Conservation (phyloP, 2,113 vertebrate species). For the Megaceryle torquata region DNA sequence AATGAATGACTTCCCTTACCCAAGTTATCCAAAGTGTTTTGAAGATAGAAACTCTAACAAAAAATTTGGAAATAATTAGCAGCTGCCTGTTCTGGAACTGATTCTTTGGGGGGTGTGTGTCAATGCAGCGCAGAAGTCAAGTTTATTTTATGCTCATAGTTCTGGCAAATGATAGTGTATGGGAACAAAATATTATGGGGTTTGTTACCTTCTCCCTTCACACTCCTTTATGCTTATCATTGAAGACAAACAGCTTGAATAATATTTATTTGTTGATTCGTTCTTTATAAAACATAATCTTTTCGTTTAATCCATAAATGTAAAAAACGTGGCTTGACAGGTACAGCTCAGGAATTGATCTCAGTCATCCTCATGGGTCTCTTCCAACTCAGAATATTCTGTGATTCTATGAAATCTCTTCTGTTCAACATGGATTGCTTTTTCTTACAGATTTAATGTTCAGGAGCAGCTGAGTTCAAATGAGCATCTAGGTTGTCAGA, state of each 20-base stretch:
- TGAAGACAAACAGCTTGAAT: neutral
- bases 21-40: constrained; percentile 14
- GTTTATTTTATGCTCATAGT: neutral
- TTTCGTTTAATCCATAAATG: neutral
- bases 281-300: neutral
- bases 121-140: neutral
- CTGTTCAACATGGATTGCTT: neutral
- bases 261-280: neutral
- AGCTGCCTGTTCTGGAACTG: constrained; percentile 9
- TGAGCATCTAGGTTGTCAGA: neutral
- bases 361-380: neutral
- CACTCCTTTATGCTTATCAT: neutral
- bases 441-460: neutral
- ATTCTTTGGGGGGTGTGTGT: neutral
- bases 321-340: neutral
- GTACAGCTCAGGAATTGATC: neutral
- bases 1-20: neutral
- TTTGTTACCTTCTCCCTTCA: neutral
- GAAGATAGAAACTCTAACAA: neutral
- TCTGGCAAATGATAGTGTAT: neutral
- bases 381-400: neutral
- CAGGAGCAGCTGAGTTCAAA: neutral
- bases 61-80: constrained; percentile 19
- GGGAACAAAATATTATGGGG: neutral
- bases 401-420: neutral